Evolutionary conservation across 2,113 vertebrate species (phyloP).

Genomic region (Atlantisia rogersi): DNA sequence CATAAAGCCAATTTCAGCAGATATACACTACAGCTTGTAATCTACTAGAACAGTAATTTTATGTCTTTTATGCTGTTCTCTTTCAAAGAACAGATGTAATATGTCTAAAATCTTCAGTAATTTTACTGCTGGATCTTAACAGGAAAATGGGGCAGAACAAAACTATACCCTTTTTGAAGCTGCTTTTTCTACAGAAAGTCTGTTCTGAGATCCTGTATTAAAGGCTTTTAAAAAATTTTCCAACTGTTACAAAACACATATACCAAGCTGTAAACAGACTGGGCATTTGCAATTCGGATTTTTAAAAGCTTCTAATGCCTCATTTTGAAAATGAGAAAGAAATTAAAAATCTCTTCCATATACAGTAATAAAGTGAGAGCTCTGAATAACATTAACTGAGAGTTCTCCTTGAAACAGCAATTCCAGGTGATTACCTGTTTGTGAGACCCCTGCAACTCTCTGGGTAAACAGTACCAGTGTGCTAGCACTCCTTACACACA

Average conservation of each 20-base stretch:
- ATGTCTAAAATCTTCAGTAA: slow-evolving; percentile 25
- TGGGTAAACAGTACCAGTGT: neutral
- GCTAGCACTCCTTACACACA: neutral
- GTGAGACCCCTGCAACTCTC: neutral
- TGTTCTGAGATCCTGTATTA: neutral
- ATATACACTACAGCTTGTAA: neutral
- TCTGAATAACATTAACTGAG: neutral
- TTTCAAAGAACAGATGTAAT: slow-evolving; percentile 1
- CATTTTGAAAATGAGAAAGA: neutral
- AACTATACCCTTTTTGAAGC: neutral
- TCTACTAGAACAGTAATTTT: slow-evolving; percentile 13
- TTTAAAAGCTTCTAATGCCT: neutral
- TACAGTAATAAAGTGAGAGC: neutral
- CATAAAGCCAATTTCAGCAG: neutral
- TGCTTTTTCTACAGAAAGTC: neutral
- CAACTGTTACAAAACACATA: neutral
- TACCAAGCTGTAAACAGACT: neutral
- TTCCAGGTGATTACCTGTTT: slow-evolving; percentile 7
- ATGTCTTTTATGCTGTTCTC: neutral
- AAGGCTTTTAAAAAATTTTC: slow-evolving; percentile 39
- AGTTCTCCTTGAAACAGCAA: neutral
- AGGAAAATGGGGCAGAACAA: neutral
- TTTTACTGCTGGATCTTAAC: neutral
- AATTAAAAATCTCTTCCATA: neutral
- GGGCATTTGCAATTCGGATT: neutral